phyloP scores from a whole-genome alignment of 2,888 invertebrate genomes.

The Hylaea fasciaria region DNA sequence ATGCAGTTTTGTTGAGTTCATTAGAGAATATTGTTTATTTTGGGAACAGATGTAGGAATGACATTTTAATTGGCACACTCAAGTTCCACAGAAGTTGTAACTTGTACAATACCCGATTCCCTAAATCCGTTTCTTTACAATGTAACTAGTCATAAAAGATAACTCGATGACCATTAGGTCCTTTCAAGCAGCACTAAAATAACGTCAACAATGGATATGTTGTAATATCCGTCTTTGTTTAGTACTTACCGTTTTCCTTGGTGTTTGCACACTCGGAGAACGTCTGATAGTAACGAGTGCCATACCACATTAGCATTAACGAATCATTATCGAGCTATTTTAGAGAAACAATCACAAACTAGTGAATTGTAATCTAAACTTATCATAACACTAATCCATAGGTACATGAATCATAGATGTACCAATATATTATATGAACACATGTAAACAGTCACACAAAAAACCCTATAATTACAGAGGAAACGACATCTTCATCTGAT shows the following conservation, averaged over 20 bases:
- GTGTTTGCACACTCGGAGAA: constrained; percentile 82
- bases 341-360: constrained; percentile 77
- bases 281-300: constrained; percentile 83
- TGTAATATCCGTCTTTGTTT: constrained; percentile 40
- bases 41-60: not conserved
- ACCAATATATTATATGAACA: constrained; percentile 51
- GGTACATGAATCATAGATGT: constrained; percentile 65
- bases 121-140: constrained; percentile 3
- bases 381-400: constrained; percentile 70
- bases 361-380: constrained; percentile 66
- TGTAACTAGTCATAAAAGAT: constrained; percentile 1
- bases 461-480: constrained; percentile 44
- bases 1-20: not conserved
- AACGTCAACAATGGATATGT: constrained; percentile 42
- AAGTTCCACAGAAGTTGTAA: not conserved
- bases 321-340: constrained; percentile 72
- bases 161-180: constrained; percentile 28
- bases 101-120: not conserved
- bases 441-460: constrained; percentile 49
- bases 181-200: constrained; percentile 42
- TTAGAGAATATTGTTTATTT: constrained; percentile 1
- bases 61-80: constrained; percentile 3
- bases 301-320: constrained; percentile 80
- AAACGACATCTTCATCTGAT: constrained; percentile 45
- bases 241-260: constrained; percentile 79